phyloP scores from a whole-genome alignment of 2,113 vertebrate genomes.

The Sylvia atricapilla region DNA sequence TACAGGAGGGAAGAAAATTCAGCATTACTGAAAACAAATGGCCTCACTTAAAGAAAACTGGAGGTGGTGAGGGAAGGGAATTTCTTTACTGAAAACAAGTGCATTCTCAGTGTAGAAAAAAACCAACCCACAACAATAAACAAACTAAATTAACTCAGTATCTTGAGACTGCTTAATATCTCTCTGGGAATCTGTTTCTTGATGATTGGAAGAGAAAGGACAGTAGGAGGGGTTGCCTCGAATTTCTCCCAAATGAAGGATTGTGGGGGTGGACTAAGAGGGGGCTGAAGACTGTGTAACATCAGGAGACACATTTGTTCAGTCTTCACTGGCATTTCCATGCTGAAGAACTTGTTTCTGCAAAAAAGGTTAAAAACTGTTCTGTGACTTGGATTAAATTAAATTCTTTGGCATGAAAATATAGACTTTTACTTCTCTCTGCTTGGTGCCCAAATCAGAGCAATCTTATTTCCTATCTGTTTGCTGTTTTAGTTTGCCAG shows the following conservation, averaged over 20 bases:
- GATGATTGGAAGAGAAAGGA: conserved; percentile 20
- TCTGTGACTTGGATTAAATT: conserved; percentile 57
- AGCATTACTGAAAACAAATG: conserved; percentile 22
- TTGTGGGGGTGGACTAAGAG: conserved; percentile 45
- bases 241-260: conserved; percentile 40
- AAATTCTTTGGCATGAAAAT: conserved; percentile 56
- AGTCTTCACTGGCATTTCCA: conserved; percentile 60
- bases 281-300: conserved; percentile 55
- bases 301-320: conserved; percentile 69
- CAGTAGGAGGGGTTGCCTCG: conserved; percentile 1
- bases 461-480: conserved; percentile 35
- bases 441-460: conserved; percentile 39
- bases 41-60: conserved; percentile 34
- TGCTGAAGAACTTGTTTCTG: conserved; percentile 60
- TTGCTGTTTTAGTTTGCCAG: not conserved
- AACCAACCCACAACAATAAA: not conserved
- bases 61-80: conserved; percentile 6
- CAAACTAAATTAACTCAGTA: conserved; percentile 8
- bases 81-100: conserved; percentile 49
- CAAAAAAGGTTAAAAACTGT: conserved; percentile 69
- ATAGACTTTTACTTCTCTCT: conserved; percentile 15
- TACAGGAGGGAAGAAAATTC: conserved; percentile 10
- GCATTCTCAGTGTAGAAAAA: not conserved
- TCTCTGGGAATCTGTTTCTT: not conserved
- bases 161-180: conserved; percentile 6